Evolutionary conservation across 2,113 vertebrate species (phyloP), one percentile per base, ranked within the genome.

Genomic region (Pyxicephalus adspersus): DNA sequence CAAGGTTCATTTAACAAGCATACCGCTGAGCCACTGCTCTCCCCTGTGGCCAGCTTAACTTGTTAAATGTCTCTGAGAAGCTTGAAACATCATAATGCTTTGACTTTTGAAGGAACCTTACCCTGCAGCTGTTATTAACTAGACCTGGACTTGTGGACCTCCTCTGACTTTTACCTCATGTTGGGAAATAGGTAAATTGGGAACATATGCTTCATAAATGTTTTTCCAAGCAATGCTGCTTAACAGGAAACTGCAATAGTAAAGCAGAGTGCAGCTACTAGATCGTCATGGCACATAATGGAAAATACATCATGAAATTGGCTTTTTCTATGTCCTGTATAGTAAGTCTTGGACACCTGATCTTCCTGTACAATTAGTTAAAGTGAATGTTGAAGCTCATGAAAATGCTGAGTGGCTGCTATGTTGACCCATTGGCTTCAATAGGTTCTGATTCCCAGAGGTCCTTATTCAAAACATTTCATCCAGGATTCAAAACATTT

Each of bases 81-180:
- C 85, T 68, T 80, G 83, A 82, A 87, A 86, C 45, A 80, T 0
- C 1, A 77, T 65, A 85, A 86, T 83, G 31, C 70, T 68, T 58
- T 70, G 83, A 72, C 76, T 87, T 84, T 85, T 83, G 82, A 13
- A 83, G 81, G 85, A 89, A 87, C 68, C 84, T 82, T 86, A 84
- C 80, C 83, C 87, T 77, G 83, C 82, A 88, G 87, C 89, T 89
- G 76, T 88, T 87, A 87, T 86, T 89, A 89, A 90, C 85, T 88
- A 85, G 86, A 61, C 86, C 79, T 85, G 86, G 87, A 85, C 66
- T 77, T 79, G 85, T 83, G 86, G 86, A 84, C 77, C 82, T 85
- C 70, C 8, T 75, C 65, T 89, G 86, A 86, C 61, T 85, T 84
- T 83, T 64, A 84, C 73, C 84, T 89, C 80, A 87, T 72, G 80